Evolutionary conservation across 2,797 vertebrate species (phyloP), one percentile per base, ranked within the genome.

Genomic region (Malurus splendens): DNA sequence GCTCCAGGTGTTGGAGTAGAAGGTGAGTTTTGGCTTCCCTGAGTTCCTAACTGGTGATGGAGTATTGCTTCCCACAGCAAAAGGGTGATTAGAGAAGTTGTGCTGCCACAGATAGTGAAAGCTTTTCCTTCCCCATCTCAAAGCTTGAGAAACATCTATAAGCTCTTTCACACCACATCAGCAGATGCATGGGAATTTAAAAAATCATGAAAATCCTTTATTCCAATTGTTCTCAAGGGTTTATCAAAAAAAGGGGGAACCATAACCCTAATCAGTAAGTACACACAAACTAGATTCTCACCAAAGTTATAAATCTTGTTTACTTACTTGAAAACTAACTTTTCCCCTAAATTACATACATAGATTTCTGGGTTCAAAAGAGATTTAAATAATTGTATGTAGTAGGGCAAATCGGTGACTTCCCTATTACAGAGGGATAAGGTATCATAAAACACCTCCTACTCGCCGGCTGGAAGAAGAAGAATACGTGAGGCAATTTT

Each of bases 361-460:
- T 10, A 64, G 20, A 56, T 90, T 70, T 71, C 50, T 86, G 65
- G 60, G 94, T 76, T 92, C 54, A 91, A 91, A 89, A 41, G 39
- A 80, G 3, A 33, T 82, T 79, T 80, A 84, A 90, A 25, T 74
- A 81, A 76, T 39, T 54, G 39, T 57, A 86, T 59, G 65, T 88
- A 90, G 86, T 67, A 80, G 72, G 65, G 47, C 25, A 92, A 90
- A 86, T 90, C 72, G 86, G 65, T 86, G 75, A 78, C 72, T 94
- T 93, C 91, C 81, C 47, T 90, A 91, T 83, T 94, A 93, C 81
- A 82, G 89, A 80, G 61, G 81, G 93, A 76, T 92, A 95, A 94
- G 78, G 84, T 90, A 80, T 67, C 87, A 88, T 76, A 84, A 91
- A 94, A 93, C 92, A 95, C 88, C 91, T 92, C 90, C 91, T 64